Evolutionary conservation across 2,113 vertebrate species (phyloP).

Genomic region (Forbesichthys agassizii): DNA sequence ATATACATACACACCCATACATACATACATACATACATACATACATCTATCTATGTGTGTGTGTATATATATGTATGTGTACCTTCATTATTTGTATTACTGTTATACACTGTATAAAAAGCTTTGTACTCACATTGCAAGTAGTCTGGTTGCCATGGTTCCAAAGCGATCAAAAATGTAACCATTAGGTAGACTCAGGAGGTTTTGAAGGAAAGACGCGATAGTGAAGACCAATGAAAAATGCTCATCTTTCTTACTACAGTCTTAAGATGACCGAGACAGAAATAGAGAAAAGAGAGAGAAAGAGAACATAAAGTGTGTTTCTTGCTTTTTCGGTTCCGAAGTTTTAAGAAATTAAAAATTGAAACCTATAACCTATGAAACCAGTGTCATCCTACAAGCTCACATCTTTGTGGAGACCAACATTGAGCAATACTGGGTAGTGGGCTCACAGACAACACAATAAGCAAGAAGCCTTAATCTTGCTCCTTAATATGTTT

Average conservation of each 20-base stretch:
- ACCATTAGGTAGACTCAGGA: conserved; percentile 80
- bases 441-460: no score
- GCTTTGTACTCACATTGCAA: conserved; percentile 72
- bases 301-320: background rate
- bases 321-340: background rate
- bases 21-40: no score
- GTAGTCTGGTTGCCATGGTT: conserved; percentile 78
- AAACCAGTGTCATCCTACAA: no score
- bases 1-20: no score
- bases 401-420: no score
- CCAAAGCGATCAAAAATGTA: conserved; percentile 86
- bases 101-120: background rate
- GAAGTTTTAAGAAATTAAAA: background rate
- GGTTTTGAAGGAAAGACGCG: conserved; percentile 88
- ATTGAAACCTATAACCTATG: no score
- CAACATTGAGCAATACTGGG: no score
- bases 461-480: no score
- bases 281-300: background rate
- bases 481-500: background rate
- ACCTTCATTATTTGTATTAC: background rate
- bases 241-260: conserved; percentile 80
- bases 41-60: no score
- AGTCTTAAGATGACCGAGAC: conserved; percentile 63
- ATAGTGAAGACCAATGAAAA: conserved; percentile 87
- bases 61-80: background rate